These are phyloP conservation scores for Enteromius trimaculatus DNA, from an alignment of 2,797 vertebrate genomes.

Conservation along the genomic window DNA sequence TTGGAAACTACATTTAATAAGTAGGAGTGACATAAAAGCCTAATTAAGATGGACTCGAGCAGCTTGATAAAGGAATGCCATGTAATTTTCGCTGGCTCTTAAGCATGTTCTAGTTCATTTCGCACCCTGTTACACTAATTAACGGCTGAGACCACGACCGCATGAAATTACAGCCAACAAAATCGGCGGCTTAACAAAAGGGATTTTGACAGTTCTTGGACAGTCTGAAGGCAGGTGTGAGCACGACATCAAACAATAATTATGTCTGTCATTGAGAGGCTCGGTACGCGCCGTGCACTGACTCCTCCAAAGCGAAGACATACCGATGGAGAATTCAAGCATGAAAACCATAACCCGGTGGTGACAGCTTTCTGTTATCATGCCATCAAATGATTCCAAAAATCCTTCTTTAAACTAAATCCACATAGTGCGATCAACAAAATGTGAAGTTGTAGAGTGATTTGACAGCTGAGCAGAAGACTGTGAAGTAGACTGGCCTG, in stretches of 20 bases:
- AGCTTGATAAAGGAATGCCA: conserved; percentile 84
- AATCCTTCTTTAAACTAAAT: conserved; percentile 46
- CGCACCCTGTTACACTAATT: conserved; percentile 89
- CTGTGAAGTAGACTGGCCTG: conserved; percentile 58
- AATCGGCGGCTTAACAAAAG: conserved; percentile 77
- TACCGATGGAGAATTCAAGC: conserved; percentile 59
- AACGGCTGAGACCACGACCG: conserved; percentile 84
- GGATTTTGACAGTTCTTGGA: conserved; percentile 83
- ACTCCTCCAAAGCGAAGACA: conserved; percentile 62
- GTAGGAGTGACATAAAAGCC: conserved; percentile 60
- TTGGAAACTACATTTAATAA: conserved; percentile 59
- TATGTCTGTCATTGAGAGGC: conserved; percentile 67
- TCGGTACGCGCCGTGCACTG: conserved; percentile 43
- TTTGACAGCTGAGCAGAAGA: conserved; percentile 63
- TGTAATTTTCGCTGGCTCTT: conserved; percentile 82
- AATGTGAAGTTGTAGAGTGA: conserved; percentile 59
- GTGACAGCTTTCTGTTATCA: conserved; percentile 51
- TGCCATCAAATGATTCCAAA: conserved; percentile 56
- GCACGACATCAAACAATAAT: conserved; percentile 73
- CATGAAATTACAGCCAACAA: conserved; percentile 86
- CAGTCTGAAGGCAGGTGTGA: conserved; percentile 66
- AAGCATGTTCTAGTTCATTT: conserved; percentile 80
- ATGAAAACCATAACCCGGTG: conserved; percentile 64
- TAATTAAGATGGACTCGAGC: conserved; percentile 85
- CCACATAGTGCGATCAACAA: conserved; percentile 56